A percentile compares a stretch with the other conserved stretches of the same genome.
Conservation (phyloP, 2,113 vertebrate genomes). For the Nerophis lumbriciformis region DNA sequence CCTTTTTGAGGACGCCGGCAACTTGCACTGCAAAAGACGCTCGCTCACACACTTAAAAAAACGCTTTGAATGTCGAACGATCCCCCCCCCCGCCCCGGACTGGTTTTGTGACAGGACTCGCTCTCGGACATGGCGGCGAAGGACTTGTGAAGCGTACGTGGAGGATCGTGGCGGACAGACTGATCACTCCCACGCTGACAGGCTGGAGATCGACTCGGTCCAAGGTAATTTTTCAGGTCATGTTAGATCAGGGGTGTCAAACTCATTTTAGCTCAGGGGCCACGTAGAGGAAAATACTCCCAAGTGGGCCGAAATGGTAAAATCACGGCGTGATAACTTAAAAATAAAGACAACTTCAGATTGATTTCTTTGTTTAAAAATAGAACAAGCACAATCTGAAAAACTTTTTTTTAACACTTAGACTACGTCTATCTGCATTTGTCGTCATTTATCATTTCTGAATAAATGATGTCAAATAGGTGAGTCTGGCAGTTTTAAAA, state of each 20-base stretch:
- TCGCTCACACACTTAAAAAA: conserved; percentile 22
- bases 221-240: conserved; percentile 54
- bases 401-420: conserved; percentile 1
- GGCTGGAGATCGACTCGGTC: conserved; percentile 32
- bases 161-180: conserved; percentile 26
- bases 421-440: too few relatives aligned
- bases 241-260: conserved; percentile 8
- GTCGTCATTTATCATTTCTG: too few relatives aligned
- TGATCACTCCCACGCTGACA: conserved; percentile 30
- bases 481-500: too few relatives aligned
- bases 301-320: too few relatives aligned
- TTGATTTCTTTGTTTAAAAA: neutral
- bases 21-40: conserved; percentile 62
- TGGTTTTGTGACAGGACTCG: conserved; percentile 35
- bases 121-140: conserved; percentile 56
- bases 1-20: conserved; percentile 46
- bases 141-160: conserved; percentile 42
- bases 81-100: conserved; percentile 11
- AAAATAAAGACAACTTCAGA: too few relatives aligned
- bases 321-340: too few relatives aligned
- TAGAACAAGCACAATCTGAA: too few relatives aligned
- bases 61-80: conserved; percentile 36
- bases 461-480: too few relatives aligned
- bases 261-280: too few relatives aligned
- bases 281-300: too few relatives aligned